These are phyloP conservation scores for Drosophila nikananu DNA, from an alignment of 1,140 invertebrate genomes.

Conservation along the genomic window DNA sequence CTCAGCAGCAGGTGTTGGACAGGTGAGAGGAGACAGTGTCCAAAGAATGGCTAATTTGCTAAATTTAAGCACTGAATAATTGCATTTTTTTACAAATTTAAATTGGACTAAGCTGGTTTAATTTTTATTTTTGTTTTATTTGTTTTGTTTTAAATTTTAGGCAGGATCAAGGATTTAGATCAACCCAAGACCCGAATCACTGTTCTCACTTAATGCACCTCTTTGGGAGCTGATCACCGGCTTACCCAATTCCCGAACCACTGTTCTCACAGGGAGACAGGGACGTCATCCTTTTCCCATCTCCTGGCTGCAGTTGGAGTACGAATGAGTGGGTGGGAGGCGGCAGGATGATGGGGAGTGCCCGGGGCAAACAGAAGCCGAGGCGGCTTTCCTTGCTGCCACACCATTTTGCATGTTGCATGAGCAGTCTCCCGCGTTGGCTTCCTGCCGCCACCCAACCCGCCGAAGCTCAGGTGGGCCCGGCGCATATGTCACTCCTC, in stretches of 20 bases:
- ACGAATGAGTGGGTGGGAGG: not conserved
- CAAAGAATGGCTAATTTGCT: not conserved
- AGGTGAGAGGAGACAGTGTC: constrained; percentile 12
- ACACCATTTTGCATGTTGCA: constrained; percentile 76
- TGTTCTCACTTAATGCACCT: not conserved
- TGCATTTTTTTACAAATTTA: not conserved
- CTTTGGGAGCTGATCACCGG: not conserved
- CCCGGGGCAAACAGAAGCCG: constrained; percentile 32
- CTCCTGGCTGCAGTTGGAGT: constrained; percentile 3
- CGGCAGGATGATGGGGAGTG: not conserved
- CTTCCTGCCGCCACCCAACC: constrained; percentile 3
- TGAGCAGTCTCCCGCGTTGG: constrained; percentile 36
- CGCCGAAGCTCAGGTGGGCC: constrained; percentile 17
- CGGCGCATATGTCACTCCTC: constrained; percentile 74
- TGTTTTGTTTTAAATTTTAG: no score
- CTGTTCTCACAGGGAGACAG: constrained; percentile 7
- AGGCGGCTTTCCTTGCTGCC: constrained; percentile 73
- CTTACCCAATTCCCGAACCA: not conserved
- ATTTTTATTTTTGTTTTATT: not conserved
- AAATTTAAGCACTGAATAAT: not conserved
- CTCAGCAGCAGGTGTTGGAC: constrained; percentile 46
- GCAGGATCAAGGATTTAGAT: not conserved
- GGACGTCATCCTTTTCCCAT: constrained; percentile 17
- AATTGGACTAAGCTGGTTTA: not conserved
- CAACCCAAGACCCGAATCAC: not conserved